Base-by-base conservation (phyloP, 2,113 vertebrate species). In the Corydoras maculifer region DNA sequence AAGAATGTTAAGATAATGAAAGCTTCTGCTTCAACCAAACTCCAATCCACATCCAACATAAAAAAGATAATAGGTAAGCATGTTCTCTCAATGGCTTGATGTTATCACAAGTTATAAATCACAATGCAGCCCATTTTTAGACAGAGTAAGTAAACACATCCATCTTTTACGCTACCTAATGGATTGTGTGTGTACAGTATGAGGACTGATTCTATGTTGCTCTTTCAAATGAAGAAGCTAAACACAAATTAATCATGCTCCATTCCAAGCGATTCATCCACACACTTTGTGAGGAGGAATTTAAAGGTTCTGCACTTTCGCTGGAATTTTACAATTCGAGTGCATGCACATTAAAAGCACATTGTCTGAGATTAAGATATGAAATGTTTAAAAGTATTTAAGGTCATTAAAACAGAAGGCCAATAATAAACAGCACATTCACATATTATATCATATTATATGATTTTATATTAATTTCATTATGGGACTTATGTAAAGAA, bases 101-200 rank as follows among this genome's bases (percentile, higher is more conserved):
- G 51, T 53, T 53, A 53, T 67, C 14, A 35, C 9, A 0, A 14
- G 53, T n/a, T 57, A 67, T 67, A 67, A 43, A 68, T 58, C 66
- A 68, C n/a, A 58, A 9, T 8, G 35, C 32, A 29, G 55, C 54
- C 57, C 54, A 4, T 58, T 43, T 15, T 53, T 1, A 49, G 66
- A n/a, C 32, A 5, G 43, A 14, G 29, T 29, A 68, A 29, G 58
- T 68, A 68, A 68, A 68, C 55, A 30, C 66, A 68, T 68, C 66
- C 66, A 68, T 68, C 66, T 59, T 68, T 68, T 10, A 3, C n/a
- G n/a, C 35, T 31, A n/a, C 8, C 14, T 49, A 68, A 68, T 68
- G 66, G 66, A 68, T 68, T 43, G 1, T 8, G n/a, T 43, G 30
- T 59, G 31, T 68, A 54, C 54, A 8, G 15, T 29, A 43, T 43